Conservation (phyloP, 1,140 invertebrate genomes). For the Apis florea region DNA sequence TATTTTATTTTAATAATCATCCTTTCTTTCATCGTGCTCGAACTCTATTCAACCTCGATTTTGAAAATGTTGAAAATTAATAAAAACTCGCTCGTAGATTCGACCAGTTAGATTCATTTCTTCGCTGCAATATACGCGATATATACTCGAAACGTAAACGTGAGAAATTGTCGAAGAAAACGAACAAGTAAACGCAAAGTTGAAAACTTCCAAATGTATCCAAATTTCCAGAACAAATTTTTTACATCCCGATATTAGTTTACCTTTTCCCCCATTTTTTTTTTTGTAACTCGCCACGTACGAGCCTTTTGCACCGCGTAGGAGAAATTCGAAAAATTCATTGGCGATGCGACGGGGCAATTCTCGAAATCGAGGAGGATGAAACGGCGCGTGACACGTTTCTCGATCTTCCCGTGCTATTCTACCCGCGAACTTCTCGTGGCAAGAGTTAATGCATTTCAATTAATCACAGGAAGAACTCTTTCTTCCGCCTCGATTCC, state of each 20-base stretch:
- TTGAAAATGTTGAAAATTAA: no score
- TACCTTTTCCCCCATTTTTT: no score
- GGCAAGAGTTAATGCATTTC: slow-evolving; percentile 64
- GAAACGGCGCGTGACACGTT: slow-evolving; percentile 27
- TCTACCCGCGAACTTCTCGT: background rate
- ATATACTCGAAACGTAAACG: no score
- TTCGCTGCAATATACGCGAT: no score
- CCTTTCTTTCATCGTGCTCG: no score
- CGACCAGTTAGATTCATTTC: no score
- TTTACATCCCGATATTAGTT: no score
- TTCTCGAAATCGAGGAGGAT: slow-evolving; percentile 30
- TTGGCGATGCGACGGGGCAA: background rate
- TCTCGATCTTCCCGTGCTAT: slow-evolving; percentile 47
- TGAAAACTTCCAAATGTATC: no score
- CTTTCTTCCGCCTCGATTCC: slow-evolving; percentile 13
- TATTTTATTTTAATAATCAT: background rate
- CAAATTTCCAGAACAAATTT: no score
- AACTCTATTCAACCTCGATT: background rate
- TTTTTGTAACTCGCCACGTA: background rate
- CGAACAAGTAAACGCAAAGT: no score
- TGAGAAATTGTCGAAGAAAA: no score
- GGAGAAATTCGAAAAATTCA: slow-evolving; percentile 31
- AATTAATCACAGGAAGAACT: slow-evolving; percentile 68
- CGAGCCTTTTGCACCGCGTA: background rate
- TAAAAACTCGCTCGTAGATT: no score